phyloP scores from a whole-genome alignment of 2,797 vertebrate species.

The Mormyrops boulengeri region DNA sequence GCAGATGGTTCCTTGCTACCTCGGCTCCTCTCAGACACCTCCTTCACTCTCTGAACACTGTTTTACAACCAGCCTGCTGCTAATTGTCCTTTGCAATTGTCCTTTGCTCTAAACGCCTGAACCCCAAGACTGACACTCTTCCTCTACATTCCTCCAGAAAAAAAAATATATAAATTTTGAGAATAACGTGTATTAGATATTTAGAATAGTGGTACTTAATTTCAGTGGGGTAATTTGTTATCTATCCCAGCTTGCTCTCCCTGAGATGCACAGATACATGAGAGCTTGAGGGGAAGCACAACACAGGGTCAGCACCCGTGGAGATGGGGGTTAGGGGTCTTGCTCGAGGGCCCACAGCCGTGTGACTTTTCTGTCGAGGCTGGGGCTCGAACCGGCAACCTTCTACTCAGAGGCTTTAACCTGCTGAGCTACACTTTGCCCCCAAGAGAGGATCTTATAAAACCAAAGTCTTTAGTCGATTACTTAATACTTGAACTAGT shows the following conservation, averaged over 20 bases:
- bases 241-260: background rate
- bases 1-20: too few relatives aligned
- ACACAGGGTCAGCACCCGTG: background rate
- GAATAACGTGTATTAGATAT: background rate
- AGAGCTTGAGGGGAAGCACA: background rate
- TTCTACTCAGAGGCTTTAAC: background rate
- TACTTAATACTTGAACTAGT: background rate
- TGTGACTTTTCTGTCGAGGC: background rate
- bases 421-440: too few relatives aligned
- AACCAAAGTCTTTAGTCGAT: background rate
- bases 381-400: background rate
- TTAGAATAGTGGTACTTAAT: background rate
- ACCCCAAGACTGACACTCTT: background rate
- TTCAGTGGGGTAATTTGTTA: background rate
- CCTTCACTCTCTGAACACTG: too few relatives aligned
- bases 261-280: background rate
- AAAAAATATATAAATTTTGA: background rate
- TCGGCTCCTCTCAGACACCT: too few relatives aligned
- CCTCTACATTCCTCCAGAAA: background rate
- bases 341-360: background rate
- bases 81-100: too few relatives aligned
- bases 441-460: too few relatives aligned
- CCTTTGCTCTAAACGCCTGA: too few relatives aligned
- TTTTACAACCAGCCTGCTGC: too few relatives aligned
- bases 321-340: background rate